Evolutionary conservation across 2,888 invertebrate genomes (phyloP).

Genomic region (Subacronicta megacephala): DNA sequence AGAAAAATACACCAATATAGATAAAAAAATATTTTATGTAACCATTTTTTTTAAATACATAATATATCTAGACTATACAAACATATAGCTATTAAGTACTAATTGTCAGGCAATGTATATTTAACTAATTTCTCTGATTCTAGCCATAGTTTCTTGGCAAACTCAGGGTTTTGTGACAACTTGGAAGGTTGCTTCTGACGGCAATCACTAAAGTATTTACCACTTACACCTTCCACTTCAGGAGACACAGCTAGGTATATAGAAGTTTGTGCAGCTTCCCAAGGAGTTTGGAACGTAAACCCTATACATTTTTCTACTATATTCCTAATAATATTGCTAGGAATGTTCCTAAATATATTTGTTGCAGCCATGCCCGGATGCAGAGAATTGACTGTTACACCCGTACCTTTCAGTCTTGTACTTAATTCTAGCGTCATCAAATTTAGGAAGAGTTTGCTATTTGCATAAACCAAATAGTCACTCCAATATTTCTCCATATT

Average conservation of each 20-base stretch:
- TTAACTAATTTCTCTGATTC: conserved; percentile 90
- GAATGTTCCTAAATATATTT: conserved; percentile 91
- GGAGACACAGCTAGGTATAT: conserved; percentile 89
- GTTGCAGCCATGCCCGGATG: conserved; percentile 93
- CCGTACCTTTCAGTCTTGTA: conserved; percentile 87
- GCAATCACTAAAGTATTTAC: conserved; percentile 92
- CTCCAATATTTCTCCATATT: conserved; percentile 88
- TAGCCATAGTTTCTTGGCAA: conserved; percentile 90
- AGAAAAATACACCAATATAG: neutral
- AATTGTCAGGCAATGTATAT: conserved; percentile 58
- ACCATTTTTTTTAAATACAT: conserved; percentile 27
- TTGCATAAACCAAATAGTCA: conserved; percentile 83
- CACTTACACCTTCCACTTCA: conserved; percentile 89
- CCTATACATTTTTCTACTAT: conserved; percentile 67
- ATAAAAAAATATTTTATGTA: conserved; percentile 29
- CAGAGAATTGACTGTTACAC: conserved; percentile 92
- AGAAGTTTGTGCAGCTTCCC: conserved; percentile 91
- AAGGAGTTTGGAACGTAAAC: conserved; percentile 88
- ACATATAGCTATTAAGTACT: conserved; percentile 38
- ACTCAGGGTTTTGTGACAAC: conserved; percentile 84
- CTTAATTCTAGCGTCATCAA: conserved; percentile 91
- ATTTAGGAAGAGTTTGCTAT: conserved; percentile 91
- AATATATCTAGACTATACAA: conserved; percentile 18
- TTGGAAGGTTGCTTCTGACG: conserved; percentile 84
- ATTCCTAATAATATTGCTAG: conserved; percentile 72